These are phyloP conservation scores for Fragum sueziense DNA, from an alignment of 2,888 invertebrate genomes.

Conservation along the genomic window DNA sequence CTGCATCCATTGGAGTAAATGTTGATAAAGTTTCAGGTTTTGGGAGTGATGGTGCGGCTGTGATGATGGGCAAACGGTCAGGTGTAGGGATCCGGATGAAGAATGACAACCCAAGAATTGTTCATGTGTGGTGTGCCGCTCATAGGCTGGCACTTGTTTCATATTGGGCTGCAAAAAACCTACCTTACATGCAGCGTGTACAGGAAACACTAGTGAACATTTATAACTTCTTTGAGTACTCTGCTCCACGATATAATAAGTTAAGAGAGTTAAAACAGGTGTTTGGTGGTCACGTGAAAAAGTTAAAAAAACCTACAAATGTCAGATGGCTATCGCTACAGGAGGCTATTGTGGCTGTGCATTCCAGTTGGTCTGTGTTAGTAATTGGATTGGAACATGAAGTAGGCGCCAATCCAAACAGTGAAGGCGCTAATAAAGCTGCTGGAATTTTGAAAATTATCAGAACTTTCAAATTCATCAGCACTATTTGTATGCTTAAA, in stretches of 20 bases:
- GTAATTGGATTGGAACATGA: constrained; percentile 32
- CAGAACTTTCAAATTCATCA: constrained; percentile 41
- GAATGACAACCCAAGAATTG: constrained; percentile 26
- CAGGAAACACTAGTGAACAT: constrained; percentile 28
- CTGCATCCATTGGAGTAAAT: constrained; percentile 8
- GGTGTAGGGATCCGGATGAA: constrained; percentile 26
- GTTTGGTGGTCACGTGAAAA: constrained; percentile 14
- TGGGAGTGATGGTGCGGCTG: constrained; percentile 35
- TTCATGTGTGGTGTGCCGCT: constrained; percentile 49
- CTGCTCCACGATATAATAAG: constrained; percentile 30
- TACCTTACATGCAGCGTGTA: constrained; percentile 22
- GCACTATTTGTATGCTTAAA: constrained; percentile 11
- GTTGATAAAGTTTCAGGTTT: constrained; percentile 27
- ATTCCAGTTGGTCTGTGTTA: constrained; percentile 19
- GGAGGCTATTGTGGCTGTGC: constrained; percentile 15
- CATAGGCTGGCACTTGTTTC: constrained; percentile 37
- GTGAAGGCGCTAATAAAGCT: constrained; percentile 24
- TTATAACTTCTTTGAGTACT: constrained; percentile 32
- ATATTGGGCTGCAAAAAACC: constrained; percentile 24
- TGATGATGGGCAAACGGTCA: constrained; percentile 27
- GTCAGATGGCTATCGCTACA: constrained; percentile 33
- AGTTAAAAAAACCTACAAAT: constrained; percentile 30
- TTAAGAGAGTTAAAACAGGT: constrained; percentile 23
- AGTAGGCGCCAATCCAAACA: constrained; percentile 5
- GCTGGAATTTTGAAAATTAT: constrained; percentile 30